Conservation (phyloP, 2,888 invertebrate genomes). For the Drosophila paramelanica region DNA sequence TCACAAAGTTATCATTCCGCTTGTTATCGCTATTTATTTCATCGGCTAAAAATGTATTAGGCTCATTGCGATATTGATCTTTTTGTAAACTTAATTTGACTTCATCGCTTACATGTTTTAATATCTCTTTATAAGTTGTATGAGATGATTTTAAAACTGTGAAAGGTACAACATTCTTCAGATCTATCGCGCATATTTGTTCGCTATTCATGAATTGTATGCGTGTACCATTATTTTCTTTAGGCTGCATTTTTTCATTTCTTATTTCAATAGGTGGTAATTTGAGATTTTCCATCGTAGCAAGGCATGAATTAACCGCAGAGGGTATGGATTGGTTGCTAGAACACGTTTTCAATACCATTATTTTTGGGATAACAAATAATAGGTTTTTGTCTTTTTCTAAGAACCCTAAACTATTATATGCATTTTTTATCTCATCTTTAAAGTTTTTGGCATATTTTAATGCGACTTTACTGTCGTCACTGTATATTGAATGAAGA, state of each 20-base stretch:
- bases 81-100: neutral
- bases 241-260: neutral
- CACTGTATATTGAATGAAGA: neutral
- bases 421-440: slow-evolving; percentile 1
- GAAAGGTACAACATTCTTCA: neutral
- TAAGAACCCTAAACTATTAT: neutral
- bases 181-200: neutral
- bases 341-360: neutral
- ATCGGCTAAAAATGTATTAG: slow-evolving; percentile 4
- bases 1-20: neutral
- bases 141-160: neutral
- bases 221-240: neutral
- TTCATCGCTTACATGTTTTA: slow-evolving; percentile 1
- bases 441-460: neutral
- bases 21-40: neutral
- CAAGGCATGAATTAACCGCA: neutral
- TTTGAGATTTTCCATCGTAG: neutral
- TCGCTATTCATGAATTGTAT: neutral
- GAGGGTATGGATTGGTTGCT: slow-evolving; percentile 1
- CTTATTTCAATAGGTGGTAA: neutral
- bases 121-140: neutral
- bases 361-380: neutral
- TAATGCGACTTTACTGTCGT: neutral
- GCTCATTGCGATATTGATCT: slow-evolving; percentile 1
- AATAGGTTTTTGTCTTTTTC: neutral